Evolutionary conservation across 2,113 vertebrate species (phyloP), one percentile per base, ranked within the genome.

Genomic region (Mustela nigripes): DNA sequence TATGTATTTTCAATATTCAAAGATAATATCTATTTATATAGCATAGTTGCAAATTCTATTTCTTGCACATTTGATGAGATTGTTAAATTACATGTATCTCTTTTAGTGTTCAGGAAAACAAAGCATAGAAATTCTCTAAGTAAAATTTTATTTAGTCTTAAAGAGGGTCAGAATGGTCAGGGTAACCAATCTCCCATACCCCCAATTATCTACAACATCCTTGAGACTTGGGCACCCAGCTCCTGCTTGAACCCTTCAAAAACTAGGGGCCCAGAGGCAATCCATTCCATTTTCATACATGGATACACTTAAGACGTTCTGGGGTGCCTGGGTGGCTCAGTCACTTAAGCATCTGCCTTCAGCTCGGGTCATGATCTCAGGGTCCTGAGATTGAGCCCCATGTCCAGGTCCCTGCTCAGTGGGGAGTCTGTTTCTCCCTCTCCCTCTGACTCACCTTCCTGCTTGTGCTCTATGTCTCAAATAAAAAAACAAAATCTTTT

Each of bases 1-100:
- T 89, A 69, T 88, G 19, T 79, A 67, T 86, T 89, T 95, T 71
- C 31, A 93, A 56, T 73, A 48, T 89, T 93, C 19, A 93, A 85
- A 91, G 36, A 60, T 71, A 63, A 82, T 67, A 60, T 92, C 22
- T 85, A 94, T 67, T 62, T 89, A 31, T 71, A 36, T 42, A 79
- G 39, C 14, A 69, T 63, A 92, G 53, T 58, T 94, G 14, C 15
- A 87, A 86, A 93, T 91, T 85, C 42, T 48, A 48, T 81, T 93
- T 95, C 74, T 96, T 74, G 4, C 6, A 83, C 16, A 95, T 53
- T 58, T 93, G 56, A 71, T 36, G 11, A 69, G 60, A 91, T 56
- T 58, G 15, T 11, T 69, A 96, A 87, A 62, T 82, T 82, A 87
- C 4, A 78, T 92, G 18, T 69, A 16, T 95, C 62, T 76, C 60